Evolutionary conservation across 2,888 invertebrate species (phyloP), one percentile per base, ranked within the genome.

Genomic region (Epinotia bilunana): DNA sequence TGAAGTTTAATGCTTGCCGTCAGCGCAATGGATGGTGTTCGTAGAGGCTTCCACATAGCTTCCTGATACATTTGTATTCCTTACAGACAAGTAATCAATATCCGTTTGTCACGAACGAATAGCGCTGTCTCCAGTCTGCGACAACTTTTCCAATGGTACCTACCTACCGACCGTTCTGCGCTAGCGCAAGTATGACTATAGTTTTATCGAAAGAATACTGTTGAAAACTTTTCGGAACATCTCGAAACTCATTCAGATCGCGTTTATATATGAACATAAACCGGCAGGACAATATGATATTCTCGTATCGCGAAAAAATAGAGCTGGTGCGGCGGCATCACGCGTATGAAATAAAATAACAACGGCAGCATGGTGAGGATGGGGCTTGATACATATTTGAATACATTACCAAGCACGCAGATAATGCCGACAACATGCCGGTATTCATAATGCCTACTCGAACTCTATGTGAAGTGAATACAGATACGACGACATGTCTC

Each of bases 331-430:
- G 87, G 83, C 86, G 87, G 83, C 87, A 89, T 91, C 93, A 93
- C 92, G 93, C 90, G 90, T 90, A 83, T 84, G 88, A 91, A 92
- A 92, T 93, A 93, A 94, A 94, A 93, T 93, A 93, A 91, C 91
- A 91, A 88, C 88, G 90, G 83, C 89, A 90, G 90, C 90, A 89
- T 86, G 90, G 88, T 89, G 91, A 89, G 92, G 90, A 91, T 90
- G 91, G 89, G 87, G 89, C 91, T 90, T 91, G 91, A 93, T 93
- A 93, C 92, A 92, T 93, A 94, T 93, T 94, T 94, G 93, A 93
- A 94, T 93, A 93, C 87, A 93, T 94, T 93, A 93, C 92, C 80
- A 89, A 91, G 89, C 90, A 91, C 90, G 91, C 88, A 91, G 89
- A 91, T 92, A 92, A 91, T 91, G 88, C 90, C 85, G 84, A 86